Evolutionary conservation across 2,797 vertebrate species (phyloP), one percentile per base, ranked within the genome.

Genomic region (Apodemus agrarius): DNA sequence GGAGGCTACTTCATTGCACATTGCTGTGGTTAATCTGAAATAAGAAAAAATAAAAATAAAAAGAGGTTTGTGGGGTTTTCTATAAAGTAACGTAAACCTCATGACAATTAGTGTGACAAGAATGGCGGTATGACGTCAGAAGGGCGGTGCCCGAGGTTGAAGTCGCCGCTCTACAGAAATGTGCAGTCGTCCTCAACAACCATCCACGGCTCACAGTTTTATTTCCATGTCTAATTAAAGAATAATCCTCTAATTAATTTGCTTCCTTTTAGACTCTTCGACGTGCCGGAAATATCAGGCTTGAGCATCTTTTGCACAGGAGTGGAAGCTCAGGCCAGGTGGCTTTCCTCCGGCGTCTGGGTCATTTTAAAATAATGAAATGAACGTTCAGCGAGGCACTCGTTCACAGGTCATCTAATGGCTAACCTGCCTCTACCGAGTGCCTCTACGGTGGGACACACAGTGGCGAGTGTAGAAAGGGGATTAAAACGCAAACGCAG

Each of bases 1-100:
- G 95, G 98, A 99, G 69, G 98, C 98, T 93, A 99, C 99, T 98
- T 99, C 99, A 96, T 99, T 99, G 98, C 99, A 99, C 99, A 99
- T 99, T 91, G 99, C 99, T 96, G 98, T 98, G 43, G 99, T 99
- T 98, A 99, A 98, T 98, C 99, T 99, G 97, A 95, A 98, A 97
- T 63, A 69, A 96, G 92, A 90, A 82, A 46, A 43, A 90, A 82
- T 29, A 43, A 72, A 90, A 65, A 96, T 26, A 95, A 52, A 90
- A 65, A 78, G 49, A 96, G 19, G 94, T 76, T 85, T 61, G 34
- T 40, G 22, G 21, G 11, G 40, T 93, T 96, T 93, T 76, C n/a
- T 79, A 65, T 52, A 29, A 96, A 19, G 82, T 63, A 40, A 72
- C 9, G 72, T 52, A 79, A 87, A 19, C 72, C 63, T 63, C 34